These are phyloP conservation scores for Trachops cirrhosus DNA, from an alignment of 2,797 vertebrate genomes.

Conservation along the genomic window DNA sequence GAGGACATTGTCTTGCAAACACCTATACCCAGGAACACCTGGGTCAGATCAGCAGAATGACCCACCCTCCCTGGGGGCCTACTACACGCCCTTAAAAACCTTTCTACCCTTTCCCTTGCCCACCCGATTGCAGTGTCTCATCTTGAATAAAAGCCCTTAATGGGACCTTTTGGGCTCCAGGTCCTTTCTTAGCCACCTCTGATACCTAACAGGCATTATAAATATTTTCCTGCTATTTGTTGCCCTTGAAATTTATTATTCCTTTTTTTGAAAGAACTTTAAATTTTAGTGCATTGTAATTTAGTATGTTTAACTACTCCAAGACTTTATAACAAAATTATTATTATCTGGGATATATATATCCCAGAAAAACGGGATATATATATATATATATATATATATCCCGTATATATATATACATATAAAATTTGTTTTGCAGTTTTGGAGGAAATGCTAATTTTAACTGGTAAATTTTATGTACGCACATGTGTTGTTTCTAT, in stretches of 20 bases:
- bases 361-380: too few species aligned
- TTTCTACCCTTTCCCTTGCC: too few species aligned
- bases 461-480: not conserved
- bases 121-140: too few species aligned
- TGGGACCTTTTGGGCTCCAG: too few species aligned
- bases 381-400: not conserved
- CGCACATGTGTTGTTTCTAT: not conserved
- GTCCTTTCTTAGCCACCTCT: too few species aligned
- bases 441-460: not conserved
- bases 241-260: not conserved
- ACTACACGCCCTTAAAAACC: too few species aligned
- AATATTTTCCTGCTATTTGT: not conserved
- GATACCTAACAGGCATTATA: not conserved
- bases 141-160: too few species aligned
- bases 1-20: too few species aligned
- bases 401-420: not conserved
- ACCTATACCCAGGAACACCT: too few species aligned
- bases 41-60: too few species aligned
- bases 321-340: not conserved
- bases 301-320: not conserved
- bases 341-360: not conserved
- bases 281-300: not conserved
- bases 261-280: not conserved
- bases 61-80: too few species aligned
- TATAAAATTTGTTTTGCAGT: not conserved